These are phyloP conservation scores for Hipposideros armiger DNA, from an alignment of 2,113 vertebrate genomes.

Conservation along the genomic window DNA sequence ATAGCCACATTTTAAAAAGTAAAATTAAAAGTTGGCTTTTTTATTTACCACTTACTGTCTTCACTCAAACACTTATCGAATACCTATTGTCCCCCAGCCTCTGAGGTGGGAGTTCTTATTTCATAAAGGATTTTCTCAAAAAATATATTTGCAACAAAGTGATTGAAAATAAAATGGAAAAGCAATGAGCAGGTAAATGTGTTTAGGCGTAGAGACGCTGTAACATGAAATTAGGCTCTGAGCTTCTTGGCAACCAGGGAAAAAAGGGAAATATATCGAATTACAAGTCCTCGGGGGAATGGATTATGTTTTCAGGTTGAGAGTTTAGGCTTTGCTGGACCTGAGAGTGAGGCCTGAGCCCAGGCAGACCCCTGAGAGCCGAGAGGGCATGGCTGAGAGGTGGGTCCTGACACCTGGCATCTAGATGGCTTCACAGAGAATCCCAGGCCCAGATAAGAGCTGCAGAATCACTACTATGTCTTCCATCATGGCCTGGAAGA, in stretches of 20 bases:
- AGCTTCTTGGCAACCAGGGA: conserved; percentile 64
- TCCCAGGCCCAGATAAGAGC: not conserved
- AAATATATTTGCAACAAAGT: conserved; percentile 42
- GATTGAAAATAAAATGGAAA: conserved; percentile 60
- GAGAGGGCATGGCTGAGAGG: not conserved
- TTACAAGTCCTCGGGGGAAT: not conserved
- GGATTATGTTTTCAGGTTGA: not conserved
- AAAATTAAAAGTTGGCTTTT: conserved; percentile 60
- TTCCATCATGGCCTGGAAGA: not conserved
- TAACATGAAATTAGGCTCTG: conserved; percentile 32
- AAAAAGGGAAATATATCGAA: conserved; percentile 62
- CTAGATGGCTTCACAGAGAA: not conserved
- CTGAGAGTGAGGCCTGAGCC: not conserved
- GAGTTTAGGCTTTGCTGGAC: not conserved
- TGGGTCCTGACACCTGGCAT: not conserved
- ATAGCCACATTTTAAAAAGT: not conserved
- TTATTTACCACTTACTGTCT: not conserved
- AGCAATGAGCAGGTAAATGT: not conserved
- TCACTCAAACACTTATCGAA: conserved; percentile 48
- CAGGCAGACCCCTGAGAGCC: not conserved
- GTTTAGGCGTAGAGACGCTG: not conserved
- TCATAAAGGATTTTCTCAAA: conserved; percentile 62
- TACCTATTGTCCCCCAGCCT: conserved; percentile 44
- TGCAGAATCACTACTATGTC: not conserved
- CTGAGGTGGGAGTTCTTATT: conserved; percentile 43